These are phyloP conservation scores for Pseudococcus viburni DNA, from an alignment of 2,888 invertebrate genomes.

Conservation along the genomic window DNA sequence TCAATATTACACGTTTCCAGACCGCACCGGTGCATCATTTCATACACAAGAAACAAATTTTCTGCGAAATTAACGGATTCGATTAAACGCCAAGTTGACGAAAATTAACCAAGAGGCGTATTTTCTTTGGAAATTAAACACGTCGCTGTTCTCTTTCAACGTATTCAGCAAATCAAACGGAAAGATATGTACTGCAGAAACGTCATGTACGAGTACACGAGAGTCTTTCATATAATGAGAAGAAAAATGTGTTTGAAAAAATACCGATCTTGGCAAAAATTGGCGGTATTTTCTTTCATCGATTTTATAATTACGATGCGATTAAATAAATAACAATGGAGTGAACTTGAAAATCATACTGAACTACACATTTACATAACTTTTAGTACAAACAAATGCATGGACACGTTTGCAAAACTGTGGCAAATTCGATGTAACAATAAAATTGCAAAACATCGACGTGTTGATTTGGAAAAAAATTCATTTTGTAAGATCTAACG, in stretches of 20 bases:
- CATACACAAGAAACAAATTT: background rate
- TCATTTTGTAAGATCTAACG: background rate
- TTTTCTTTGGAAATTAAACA: background rate
- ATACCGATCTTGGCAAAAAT: background rate
- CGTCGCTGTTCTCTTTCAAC: background rate
- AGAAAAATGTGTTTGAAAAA: background rate
- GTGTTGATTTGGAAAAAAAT: background rate
- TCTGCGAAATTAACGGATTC: slow-evolving; percentile 34
- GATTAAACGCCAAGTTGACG: background rate
- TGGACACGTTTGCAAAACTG: background rate
- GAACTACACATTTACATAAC: background rate
- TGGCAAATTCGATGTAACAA: background rate
- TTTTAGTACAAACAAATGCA: background rate
- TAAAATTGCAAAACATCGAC: background rate
- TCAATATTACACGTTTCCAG: background rate
- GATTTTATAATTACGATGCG: background rate
- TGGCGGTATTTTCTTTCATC: background rate
- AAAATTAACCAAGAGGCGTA: background rate
- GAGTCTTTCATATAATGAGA: background rate
- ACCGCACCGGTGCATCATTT: background rate
- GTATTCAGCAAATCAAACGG: background rate
- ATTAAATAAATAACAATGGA: slow-evolving; percentile 1
- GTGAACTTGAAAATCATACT: slow-evolving; percentile 24
- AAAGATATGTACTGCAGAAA: slow-evolving; percentile 5
- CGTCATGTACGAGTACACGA: background rate